Evolutionary conservation across 2,113 vertebrate species (phyloP).

Genomic region (Hydrochoerus hydrochaeris): DNA sequence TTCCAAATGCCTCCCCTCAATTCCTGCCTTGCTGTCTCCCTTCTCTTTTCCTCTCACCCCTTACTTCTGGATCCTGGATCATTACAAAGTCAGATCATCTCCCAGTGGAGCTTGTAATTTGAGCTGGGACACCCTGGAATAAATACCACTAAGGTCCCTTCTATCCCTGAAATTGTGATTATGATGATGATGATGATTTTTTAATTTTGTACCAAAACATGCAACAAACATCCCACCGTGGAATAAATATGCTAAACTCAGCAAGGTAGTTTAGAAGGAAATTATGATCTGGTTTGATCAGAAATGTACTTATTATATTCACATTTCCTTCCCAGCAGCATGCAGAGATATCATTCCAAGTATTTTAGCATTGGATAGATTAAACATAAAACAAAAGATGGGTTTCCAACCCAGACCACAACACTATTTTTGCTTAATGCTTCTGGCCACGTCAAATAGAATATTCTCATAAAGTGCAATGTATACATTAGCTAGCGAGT

Average conservation of each 20-base stretch:
- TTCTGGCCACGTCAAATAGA: conserved; percentile 70
- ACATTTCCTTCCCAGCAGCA: conserved; percentile 59
- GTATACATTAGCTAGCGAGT: conserved; percentile 30
- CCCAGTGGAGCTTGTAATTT: neutral
- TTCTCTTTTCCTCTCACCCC: neutral
- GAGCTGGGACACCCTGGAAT: neutral
- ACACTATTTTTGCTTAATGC: conserved; percentile 66
- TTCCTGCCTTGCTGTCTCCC: fast-evolving
- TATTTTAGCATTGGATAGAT: conserved; percentile 65
- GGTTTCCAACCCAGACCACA: neutral
- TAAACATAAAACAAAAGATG: conserved; percentile 55
- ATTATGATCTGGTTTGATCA: conserved; percentile 56
- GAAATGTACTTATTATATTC: conserved; percentile 59
- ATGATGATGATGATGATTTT: neutral
- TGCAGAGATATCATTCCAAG: conserved; percentile 32
- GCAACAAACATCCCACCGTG: neutral
- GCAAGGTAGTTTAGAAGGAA: conserved; percentile 62
- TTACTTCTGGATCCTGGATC: neutral
- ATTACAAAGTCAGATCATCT: neutral
- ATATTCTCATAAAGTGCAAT: conserved; percentile 9
- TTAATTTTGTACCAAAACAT: neutral
- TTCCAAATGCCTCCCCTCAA: fast-evolving
- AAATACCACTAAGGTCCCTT: neutral
- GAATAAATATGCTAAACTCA: conserved; percentile 60
- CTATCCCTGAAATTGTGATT: neutral